Percentiles rank a stretch among this genome's conserved stretches.
Conservation (phyloP, 2,797 vertebrate genomes). For the Sphenodon punctatus region DNA sequence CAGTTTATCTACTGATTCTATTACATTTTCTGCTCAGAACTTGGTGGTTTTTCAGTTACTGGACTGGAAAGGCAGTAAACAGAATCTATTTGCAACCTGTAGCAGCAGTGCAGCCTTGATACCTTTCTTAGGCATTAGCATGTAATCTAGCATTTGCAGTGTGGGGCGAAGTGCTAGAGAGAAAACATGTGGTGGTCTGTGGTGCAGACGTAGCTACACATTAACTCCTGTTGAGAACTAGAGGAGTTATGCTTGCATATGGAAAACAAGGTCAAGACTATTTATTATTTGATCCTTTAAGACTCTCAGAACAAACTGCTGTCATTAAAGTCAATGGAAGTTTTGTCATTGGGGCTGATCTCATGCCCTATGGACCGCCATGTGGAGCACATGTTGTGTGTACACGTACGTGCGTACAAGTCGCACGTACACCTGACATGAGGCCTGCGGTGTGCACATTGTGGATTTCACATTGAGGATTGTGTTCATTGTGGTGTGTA, state of each 20-base stretch:
- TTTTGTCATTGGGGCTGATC: too few species aligned
- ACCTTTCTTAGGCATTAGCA: background rate
- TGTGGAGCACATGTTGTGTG: too few species aligned
- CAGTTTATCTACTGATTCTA: conserved; percentile 32
- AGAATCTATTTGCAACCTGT: conserved; percentile 34
- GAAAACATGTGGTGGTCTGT: background rate
- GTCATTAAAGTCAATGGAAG: too few species aligned
- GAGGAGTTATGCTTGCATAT: background rate
- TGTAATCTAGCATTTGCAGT: background rate
- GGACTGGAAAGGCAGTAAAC: conserved; percentile 37
- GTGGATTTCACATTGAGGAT: too few species aligned
- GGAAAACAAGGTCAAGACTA: background rate
- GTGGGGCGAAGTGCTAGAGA: background rate
- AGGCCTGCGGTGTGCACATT: too few species aligned
- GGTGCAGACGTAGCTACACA: background rate
- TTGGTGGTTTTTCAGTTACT: conserved; percentile 26
- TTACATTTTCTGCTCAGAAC: background rate
- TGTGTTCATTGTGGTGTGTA: too few species aligned
- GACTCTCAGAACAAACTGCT: too few species aligned
- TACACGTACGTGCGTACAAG: too few species aligned
- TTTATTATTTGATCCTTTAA: too few species aligned
- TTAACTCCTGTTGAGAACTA: background rate
- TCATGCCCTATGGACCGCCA: too few species aligned
- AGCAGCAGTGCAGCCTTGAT: conserved; percentile 10
- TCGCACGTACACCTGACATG: too few species aligned